Base-by-base conservation (phyloP, 2,797 vertebrate genomes). In the Micropoecilia bifurca region DNA sequence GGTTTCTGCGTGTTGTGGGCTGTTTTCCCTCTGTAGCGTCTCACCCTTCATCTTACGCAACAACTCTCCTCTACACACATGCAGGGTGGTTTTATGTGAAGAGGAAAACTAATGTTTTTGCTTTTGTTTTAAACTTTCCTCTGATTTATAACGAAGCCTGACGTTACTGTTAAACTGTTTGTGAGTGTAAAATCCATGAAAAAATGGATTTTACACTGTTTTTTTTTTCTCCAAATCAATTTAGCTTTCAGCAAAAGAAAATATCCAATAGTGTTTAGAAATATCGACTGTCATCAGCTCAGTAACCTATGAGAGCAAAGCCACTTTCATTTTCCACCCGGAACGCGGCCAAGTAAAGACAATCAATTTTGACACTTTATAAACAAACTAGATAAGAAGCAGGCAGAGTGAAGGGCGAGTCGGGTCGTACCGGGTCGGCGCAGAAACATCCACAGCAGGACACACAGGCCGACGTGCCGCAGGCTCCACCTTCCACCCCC, bases 371-470 rank as follows among this genome's bases (percentile, higher is more conserved):
- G 18, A 1, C 18, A 66, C 33, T 9, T 41, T 69, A 3, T 43
- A 25, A 69, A 69, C 39, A n/a, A 69, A 14, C 22, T 25, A 45
- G 68, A 66, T 8, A 22, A 20, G 18, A 66, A 18, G 4, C 30
- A 36, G 5, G 2, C 48, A 22, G 57, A n/a, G 72, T 25, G 47
- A 10, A 16, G 6, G 13, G 45, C 14, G 43, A 53, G 39, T 20
- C 1, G 7, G 59, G 36, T 78, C 90, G 39, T 88, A 93, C 91
- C 91, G 18, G 80, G 71, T 1, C 48, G 10, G 28, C 81, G 82
- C 61, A 92, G 78, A n/a, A 25, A 63, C 69, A 73, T 85, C 88
- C 89, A 91, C 73, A 93, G 80, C 78, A 93, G 80, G 2, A 90
- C 22, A 6, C 88, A 50, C 0, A 47, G 78, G 77, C 90, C 33